These are phyloP conservation scores for Chionomys nivalis DNA, from an alignment of 2,113 vertebrate species.

Conservation along the genomic window DNA sequence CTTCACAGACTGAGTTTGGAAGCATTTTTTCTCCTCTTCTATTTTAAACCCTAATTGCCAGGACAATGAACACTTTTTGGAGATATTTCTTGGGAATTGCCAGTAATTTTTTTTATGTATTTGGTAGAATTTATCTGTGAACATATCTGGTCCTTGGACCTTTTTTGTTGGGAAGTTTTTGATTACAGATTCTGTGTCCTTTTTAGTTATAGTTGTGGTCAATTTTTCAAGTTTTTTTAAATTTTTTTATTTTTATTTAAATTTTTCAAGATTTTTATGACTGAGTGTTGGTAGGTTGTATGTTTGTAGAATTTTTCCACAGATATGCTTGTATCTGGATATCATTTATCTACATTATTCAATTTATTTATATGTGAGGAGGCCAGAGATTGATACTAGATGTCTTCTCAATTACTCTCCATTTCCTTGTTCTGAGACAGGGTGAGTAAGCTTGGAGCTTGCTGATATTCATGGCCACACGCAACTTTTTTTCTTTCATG, in stretches of 20 bases:
- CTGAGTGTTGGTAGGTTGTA: background rate
- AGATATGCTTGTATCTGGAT: background rate
- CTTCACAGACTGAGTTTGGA: background rate
- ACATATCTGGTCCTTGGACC: background rate
- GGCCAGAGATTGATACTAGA: background rate
- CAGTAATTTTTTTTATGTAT: background rate
- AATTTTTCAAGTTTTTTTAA: constrained; percentile 6
- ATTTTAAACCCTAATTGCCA: background rate
- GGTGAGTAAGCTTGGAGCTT: background rate
- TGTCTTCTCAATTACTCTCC: too few species aligned
- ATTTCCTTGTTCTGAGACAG: background rate
- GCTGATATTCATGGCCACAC: background rate
- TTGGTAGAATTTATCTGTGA: background rate
- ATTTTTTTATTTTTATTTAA: too few species aligned
- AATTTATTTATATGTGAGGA: background rate
- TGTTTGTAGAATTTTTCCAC: background rate
- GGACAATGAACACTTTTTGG: background rate
- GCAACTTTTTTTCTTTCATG: background rate
- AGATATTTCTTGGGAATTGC: background rate
- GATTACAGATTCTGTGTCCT: background rate
- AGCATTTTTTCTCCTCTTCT: background rate
- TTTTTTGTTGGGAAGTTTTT: background rate
- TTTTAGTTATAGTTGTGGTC: background rate
- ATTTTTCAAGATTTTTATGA: constrained; percentile 14
- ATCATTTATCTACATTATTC: background rate